phyloP scores from a whole-genome alignment of 2,888 invertebrate species.

The Resseliella maxima region DNA sequence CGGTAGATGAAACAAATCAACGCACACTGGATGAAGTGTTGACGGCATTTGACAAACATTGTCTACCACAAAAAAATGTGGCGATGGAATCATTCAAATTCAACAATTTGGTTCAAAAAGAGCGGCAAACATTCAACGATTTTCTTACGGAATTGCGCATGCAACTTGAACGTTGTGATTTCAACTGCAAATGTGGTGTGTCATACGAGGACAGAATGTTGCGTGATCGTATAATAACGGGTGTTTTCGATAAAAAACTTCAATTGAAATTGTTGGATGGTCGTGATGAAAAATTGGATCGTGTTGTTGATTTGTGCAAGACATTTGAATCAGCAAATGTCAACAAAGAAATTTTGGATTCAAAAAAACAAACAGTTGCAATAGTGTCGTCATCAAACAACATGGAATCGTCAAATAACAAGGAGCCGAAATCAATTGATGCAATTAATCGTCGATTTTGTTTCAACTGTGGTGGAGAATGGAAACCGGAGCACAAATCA shows the following conservation, averaged over 20 bases:
- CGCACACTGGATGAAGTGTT: constrained; percentile 53
- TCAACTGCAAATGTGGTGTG: constrained; percentile 58
- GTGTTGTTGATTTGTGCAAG: constrained; percentile 59
- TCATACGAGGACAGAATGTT: constrained; percentile 60
- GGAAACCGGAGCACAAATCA: constrained; percentile 57
- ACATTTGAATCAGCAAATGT: constrained; percentile 58
- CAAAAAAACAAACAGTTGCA: background rate
- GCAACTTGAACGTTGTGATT: constrained; percentile 59
- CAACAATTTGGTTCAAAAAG: constrained; percentile 59
- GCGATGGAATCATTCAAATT: constrained; percentile 59
- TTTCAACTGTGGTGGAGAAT: constrained; percentile 58
- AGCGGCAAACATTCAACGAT: constrained; percentile 58
- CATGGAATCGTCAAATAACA: background rate
- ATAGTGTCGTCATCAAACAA: background rate
- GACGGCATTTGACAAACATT: constrained; percentile 55
- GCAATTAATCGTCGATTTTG: constrained; percentile 48
- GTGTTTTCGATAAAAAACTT: constrained; percentile 59
- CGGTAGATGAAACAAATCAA: background rate
- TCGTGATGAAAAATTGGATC: constrained; percentile 57
- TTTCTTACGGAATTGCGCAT: constrained; percentile 59
- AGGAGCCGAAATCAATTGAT: background rate
- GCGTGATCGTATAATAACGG: constrained; percentile 59
- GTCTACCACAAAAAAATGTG: constrained; percentile 54
- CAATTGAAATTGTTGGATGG: constrained; percentile 60
- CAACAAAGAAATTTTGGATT: constrained; percentile 57